Evolutionary conservation across 2,888 invertebrate genomes (phyloP), one percentile per base, ranked within the genome.

Genomic region (Neoitamus cyanurus): DNA sequence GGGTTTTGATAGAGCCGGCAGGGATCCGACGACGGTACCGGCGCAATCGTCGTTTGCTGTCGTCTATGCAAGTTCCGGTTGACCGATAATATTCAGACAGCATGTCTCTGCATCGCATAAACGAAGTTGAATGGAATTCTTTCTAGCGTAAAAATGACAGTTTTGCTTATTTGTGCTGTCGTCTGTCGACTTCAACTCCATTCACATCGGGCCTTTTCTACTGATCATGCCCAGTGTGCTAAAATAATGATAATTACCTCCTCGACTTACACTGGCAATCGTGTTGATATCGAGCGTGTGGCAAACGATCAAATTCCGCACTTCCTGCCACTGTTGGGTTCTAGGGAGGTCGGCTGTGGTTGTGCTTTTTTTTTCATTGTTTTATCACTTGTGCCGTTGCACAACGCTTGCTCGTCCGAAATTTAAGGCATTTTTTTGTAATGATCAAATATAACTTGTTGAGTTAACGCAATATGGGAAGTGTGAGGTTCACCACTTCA

Each of bases 41-140:
- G 69, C 69, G 7, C 30, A 2, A 20, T 15, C 9, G 11, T 25
- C 69, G 70, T 48, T n/a, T 13, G 75, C 5, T n/a, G 36, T 75
- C 31, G 82, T 82, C 82, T 82, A 69, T 69, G 82, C 82, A 69
- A 82, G 82, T 82, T 82, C 82, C 82, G 82, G 82, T 82, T 69
- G 82, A 37, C 82, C 82, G 82, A 82, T 82, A 82, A 82, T 82
- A 69, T 82, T 82, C 82, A 82, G 82, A 82, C 82, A 82, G 82
- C 82, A 82, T 82, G 82, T 82, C 82, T 82, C 82, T 82, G n/a
- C 36, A 46, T 15, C 42, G 28, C 31, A 48, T n/a, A 28, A 15
- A 48, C 48, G 58, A 58, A 58, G 58, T 25, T 48, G 78, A 78
- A 78, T 78, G 78, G 42, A 48, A 48, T 78, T 78, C 58, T 58